Evolutionary conservation across 2,888 invertebrate species (phyloP), one percentile per base, ranked within the genome.

Genomic region (Catocala nupta): DNA sequence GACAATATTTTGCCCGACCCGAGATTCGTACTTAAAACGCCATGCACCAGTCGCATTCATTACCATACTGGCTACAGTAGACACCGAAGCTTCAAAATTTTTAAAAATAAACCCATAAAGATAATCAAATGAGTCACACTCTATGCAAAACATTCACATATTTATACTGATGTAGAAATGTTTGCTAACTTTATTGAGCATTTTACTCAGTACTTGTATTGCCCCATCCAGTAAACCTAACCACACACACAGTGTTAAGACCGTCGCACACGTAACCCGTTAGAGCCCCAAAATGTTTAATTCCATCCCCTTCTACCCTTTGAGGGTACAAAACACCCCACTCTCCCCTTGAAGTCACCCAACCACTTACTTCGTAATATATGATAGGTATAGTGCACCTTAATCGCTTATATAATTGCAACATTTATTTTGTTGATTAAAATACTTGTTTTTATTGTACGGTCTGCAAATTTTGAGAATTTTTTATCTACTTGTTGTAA

Each of bases 381-480:
- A 93, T 90, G 91, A 86, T 86, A 87, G 85, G 85, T 85, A 85
- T 91, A 92, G 92, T 93, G 92, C 88, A 91, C 88, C 87, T 90
- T 93, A 90, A 93, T 93, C 90, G 91, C 91, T 88, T 91, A 90
- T 89, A 91, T 93, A 91, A 92, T 93, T 92, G 90, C 87, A 85
- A 90, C 92, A 92, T 93, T 92, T 92, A 92, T 93, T 91, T 88
- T 90, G 88, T 93, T 93, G 89, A 93, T 94, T 93, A 92, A 92
- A 93, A 92, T 90, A 89, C 89, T 89, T 86, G 84, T 82, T 83
- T 84, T 82, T 82, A 77, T 76, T 70, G 84, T 81, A 88, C 61
- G 59, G 89, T 87, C 65, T 33, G 84, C 75, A 86, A 81, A 64
- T 70, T 70, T 36, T 50, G 44, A 6, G 12, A 7, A 12, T 7